A percentile compares a stretch with the other conserved stretches of the same genome.
Conservation (phyloP, 2,888 invertebrate genomes). For the Cephus runcator region DNA sequence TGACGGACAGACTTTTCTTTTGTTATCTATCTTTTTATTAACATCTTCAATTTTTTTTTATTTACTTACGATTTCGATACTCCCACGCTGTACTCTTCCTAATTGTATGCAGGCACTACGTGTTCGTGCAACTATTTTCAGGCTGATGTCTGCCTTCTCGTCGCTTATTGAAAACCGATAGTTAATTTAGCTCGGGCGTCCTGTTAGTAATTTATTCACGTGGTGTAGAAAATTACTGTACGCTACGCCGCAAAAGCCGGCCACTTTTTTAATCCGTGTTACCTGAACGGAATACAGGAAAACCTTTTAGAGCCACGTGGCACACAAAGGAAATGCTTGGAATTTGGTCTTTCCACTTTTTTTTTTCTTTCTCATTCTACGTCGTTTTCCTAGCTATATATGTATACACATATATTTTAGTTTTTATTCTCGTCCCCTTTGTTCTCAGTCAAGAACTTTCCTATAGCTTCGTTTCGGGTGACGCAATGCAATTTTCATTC, state of each 20-base stretch:
- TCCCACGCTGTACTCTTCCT: background rate
- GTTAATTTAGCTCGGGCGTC: background rate
- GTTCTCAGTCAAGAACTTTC: background rate
- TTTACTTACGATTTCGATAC: background rate
- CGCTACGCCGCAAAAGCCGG: background rate
- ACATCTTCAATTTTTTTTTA: too few relatives aligned
- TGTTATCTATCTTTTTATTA: background rate
- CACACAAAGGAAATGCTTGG: background rate
- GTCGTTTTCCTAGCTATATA: background rate
- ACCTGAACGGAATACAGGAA: background rate
- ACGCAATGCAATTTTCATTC: background rate
- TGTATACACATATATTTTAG: background rate
- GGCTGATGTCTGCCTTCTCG: background rate
- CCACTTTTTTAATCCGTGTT: background rate
- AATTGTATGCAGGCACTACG: background rate
- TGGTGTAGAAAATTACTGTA: background rate
- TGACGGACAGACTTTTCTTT: background rate
- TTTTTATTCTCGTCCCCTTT: background rate
- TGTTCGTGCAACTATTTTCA: background rate
- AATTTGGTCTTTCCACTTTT: background rate
- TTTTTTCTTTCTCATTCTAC: background rate
- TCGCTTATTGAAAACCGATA: background rate
- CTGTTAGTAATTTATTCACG: background rate
- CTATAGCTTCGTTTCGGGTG: background rate
- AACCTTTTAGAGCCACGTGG: background rate